Evolutionary conservation across 37 sponge, comb jelly and placozoan genomes (phyloP).

Genomic region (Beroe forskalii): DNA sequence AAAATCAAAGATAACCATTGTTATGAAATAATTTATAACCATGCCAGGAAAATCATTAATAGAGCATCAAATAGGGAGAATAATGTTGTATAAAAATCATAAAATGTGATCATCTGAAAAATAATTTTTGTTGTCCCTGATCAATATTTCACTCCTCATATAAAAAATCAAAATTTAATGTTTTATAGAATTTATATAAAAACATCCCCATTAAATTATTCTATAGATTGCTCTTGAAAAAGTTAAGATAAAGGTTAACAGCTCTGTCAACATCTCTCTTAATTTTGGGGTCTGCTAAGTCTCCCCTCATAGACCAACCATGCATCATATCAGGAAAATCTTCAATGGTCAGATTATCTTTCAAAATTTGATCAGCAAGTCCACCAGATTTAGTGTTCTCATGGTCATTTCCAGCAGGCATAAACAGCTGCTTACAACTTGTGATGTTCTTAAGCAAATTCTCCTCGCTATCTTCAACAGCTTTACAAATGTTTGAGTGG

Average conservation of each 20-base stretch:
- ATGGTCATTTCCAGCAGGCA: slow-evolving; percentile 52
- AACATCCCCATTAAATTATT: too few species aligned
- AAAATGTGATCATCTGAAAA: too few species aligned
- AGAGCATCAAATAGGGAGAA: too few species aligned
- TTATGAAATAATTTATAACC: too few species aligned
- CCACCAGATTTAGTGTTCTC: slow-evolving; percentile 12
- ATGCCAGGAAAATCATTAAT: too few species aligned
- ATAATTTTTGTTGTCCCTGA: too few species aligned
- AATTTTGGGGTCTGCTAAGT: neutral
- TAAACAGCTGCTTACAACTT: slow-evolving; percentile 24
- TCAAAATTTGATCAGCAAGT: slow-evolving; percentile 1
- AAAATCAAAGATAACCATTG: too few species aligned
- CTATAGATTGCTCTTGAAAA: slow-evolving; percentile 2
- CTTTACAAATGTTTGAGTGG: slow-evolving; percentile 4
- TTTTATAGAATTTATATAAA: too few species aligned
- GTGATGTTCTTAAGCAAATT: neutral
- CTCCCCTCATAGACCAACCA: slow-evolving; percentile 30
- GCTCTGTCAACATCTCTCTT: slow-evolving; percentile 54
- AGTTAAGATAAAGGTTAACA: neutral
- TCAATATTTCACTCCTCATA: too few species aligned
- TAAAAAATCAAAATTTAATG: too few species aligned
- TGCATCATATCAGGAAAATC: slow-evolving; percentile 59
- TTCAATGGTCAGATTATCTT: neutral
- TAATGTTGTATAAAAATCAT: too few species aligned
- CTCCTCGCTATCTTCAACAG: slow-evolving; percentile 8